Percentiles rank a stretch among this genome's conserved stretches.
phyloP scores from a whole-genome alignment of 2,797 vertebrate genomes.

The Gadopsis bispinosus region DNA sequence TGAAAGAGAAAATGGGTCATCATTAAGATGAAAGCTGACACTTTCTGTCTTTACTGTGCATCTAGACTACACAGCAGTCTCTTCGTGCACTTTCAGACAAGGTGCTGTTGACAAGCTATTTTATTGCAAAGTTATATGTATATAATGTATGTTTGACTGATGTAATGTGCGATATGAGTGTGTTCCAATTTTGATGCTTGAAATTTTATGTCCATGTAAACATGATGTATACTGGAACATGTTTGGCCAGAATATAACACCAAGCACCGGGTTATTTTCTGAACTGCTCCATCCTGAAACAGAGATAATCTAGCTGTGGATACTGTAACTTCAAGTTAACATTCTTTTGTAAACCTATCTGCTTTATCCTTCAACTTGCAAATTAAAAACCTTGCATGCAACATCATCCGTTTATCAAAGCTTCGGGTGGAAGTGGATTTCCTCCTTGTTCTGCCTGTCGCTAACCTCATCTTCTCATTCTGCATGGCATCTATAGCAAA shows the following conservation, averaged over 20 bases:
- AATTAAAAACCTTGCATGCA: slow-evolving; percentile 18
- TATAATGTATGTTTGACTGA: not conserved
- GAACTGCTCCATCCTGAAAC: not conserved
- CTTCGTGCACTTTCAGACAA: not conserved
- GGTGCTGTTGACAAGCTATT: not conserved
- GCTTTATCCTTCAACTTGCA: not conserved
- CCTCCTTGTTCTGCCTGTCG: slow-evolving; percentile 28
- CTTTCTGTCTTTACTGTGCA: slow-evolving; percentile 6
- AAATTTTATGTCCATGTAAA: not conserved
- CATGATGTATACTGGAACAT: not conserved
- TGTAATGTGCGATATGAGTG: not conserved
- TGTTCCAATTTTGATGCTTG: not conserved
- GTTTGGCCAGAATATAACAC: not conserved
- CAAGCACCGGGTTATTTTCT: not conserved
- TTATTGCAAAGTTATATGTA: not conserved
- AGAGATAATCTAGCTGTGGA: not conserved
- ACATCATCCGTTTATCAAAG: slow-evolving; percentile 16
- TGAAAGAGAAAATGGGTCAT: slow-evolving; percentile 24
- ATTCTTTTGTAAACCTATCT: not conserved
- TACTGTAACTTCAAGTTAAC: not conserved
- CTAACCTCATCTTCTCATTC: slow-evolving; percentile 42
- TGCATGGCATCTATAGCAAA: slow-evolving; percentile 48
- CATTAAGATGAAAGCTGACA: slow-evolving; percentile 9
- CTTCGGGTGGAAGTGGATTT: slow-evolving; percentile 39
- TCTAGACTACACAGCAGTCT: not conserved